Percentiles rank a stretch among this genome's conserved stretches.
Evolutionary conservation across 2,113 vertebrate genomes (phyloP).

Genomic region (Orientallactaga bullata): DNA sequence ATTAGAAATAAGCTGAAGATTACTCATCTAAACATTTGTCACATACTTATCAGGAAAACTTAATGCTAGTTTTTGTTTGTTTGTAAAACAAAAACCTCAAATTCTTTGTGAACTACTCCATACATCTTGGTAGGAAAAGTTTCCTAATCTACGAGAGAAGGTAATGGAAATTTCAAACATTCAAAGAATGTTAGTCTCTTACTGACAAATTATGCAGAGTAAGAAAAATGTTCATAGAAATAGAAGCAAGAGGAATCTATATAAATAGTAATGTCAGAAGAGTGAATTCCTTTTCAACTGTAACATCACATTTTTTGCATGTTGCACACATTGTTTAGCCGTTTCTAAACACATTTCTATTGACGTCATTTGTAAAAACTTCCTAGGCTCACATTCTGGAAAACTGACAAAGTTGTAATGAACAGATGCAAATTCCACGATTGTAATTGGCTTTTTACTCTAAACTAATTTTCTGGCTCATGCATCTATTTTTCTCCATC

Average conservation of each 20-base stretch:
- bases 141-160: constrained; percentile 60
- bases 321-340: constrained; percentile 79
- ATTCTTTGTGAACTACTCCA: constrained; percentile 51
- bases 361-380: constrained; percentile 82
- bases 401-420: constrained; percentile 79
- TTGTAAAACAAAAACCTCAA: background rate
- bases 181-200: constrained; percentile 74
- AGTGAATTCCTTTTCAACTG: constrained; percentile 78
- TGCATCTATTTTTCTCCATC: constrained; percentile 56
- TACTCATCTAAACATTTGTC: constrained; percentile 53
- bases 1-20: constrained; percentile 52
- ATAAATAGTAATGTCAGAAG: constrained; percentile 78
- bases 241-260: constrained; percentile 67
- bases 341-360: constrained; percentile 81
- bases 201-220: constrained; percentile 66
- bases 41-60: background rate
- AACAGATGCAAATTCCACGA: constrained; percentile 82
- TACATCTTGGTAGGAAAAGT: constrained; percentile 61
- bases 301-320: constrained; percentile 79
- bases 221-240: constrained; percentile 72
- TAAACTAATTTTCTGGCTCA: constrained; percentile 72
- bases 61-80: constrained; percentile 53
- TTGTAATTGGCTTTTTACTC: constrained; percentile 75
- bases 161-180: constrained; percentile 72
- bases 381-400: constrained; percentile 78